Evolutionary conservation across 1,140 invertebrate genomes (phyloP), one percentile per base, ranked within the genome.

Genomic region (Micrasema minimum): DNA sequence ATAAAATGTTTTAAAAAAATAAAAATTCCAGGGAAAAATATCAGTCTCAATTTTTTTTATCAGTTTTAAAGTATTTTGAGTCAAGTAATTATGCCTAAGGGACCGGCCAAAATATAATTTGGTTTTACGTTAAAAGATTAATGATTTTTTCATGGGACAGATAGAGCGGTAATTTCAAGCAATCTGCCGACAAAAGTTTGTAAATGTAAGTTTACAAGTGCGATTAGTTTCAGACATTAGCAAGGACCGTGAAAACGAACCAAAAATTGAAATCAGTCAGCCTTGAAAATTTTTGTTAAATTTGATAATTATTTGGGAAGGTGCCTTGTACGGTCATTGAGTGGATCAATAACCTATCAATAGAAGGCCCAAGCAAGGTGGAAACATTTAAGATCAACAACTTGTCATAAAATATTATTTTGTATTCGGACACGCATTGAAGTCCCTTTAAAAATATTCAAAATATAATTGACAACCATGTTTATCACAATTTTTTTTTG

Each of bases 241-340:
- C n/a, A 35, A 43, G 35, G 35, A 41, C 35, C 55, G 55, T 59
- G 55, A 59, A 59, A 59, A 59, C 37, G 55, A 59, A 59, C 12
- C 20, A 12, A 14, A 59, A 59, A 59, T 59, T 59, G 35, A 59
- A 59, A 38, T 43, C 55, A 22, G 55, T 41, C 37, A 59, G 37
- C 37, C 37, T 59, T 38, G 55, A 59, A 41, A n/a, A 4, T 31
- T 31, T 2, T 31, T 43, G 31, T 35, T 57, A 37, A 37, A 41
- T 59, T 41, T 38, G 22, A 22, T 59, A 59, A 59, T 31, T 59
- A 20, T 14, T 51, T 5, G 11, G 18, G 16, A 51, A 22, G 2
- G 48, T 22, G 12, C 48, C 48, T 9, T 20, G 20, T 12, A n/a
- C 48, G 5, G 3, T 23, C 22, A 23, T 23, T 51, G 48, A 6